phyloP scores from a whole-genome alignment of 2,888 invertebrate genomes.

The Drosophila melanosoma region DNA sequence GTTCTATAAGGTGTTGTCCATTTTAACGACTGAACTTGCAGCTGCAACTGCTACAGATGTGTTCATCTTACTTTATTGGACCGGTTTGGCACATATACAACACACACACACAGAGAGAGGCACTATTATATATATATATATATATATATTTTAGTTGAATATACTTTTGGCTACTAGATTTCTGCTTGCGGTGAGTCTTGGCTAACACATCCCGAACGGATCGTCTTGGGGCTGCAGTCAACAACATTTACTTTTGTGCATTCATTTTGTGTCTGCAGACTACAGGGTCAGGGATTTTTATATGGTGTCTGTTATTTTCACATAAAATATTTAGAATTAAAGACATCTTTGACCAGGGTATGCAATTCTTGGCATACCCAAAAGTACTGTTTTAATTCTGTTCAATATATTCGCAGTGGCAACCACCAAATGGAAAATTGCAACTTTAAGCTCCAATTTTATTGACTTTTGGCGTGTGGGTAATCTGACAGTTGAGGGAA shows the following conservation, averaged over 20 bases:
- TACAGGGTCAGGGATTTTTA: background rate
- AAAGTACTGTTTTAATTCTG: background rate
- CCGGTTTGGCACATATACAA: slow-evolving; percentile 32
- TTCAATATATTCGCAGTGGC: slow-evolving; percentile 43
- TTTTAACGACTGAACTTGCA: slow-evolving; percentile 58
- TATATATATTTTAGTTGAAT: slow-evolving; percentile 50
- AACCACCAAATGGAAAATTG: slow-evolving; percentile 31
- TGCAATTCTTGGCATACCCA: background rate
- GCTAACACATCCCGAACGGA: slow-evolving; percentile 30
- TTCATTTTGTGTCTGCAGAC: slow-evolving; percentile 44
- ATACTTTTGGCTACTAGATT: slow-evolving; percentile 55
- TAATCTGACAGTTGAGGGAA: slow-evolving; percentile 63
- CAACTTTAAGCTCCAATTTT: slow-evolving; percentile 64
- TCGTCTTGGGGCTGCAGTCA: slow-evolving; percentile 59
- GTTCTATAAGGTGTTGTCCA: slow-evolving; percentile 34
- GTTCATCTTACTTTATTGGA: slow-evolving; percentile 58
- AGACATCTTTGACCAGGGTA: background rate
- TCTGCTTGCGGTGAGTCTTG: slow-evolving; percentile 39
- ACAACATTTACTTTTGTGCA: slow-evolving; percentile 61
- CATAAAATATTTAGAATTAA: background rate
- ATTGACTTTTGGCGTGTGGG: slow-evolving; percentile 50
- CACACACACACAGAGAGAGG: slow-evolving; percentile 3
- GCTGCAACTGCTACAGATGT: slow-evolving; percentile 73
- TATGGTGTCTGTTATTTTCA: slow-evolving; percentile 29
- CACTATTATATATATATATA: slow-evolving; percentile 13